phyloP scores from a whole-genome alignment of 1,140 invertebrate species.

The Zaprionus nigranus region DNA sequence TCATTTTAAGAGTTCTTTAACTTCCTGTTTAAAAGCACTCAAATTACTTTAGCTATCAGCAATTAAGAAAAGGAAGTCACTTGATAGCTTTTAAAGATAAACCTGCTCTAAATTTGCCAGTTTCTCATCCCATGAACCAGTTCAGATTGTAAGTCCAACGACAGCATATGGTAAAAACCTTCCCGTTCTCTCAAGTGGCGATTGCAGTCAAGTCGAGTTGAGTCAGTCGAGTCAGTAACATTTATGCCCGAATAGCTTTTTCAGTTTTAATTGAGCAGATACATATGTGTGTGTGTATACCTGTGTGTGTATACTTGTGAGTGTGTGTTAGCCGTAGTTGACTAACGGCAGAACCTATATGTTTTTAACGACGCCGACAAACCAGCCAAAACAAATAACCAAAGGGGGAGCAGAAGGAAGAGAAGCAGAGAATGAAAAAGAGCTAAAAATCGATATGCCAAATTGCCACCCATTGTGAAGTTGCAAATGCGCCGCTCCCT shows the following conservation, averaged over 20 bases:
- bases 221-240: constrained; percentile 10
- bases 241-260: constrained; percentile 53
- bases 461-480: constrained; percentile 47
- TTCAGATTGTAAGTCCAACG: background rate
- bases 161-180: background rate
- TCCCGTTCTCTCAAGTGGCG: background rate
- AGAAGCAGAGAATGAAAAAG: background rate
- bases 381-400: constrained; percentile 48
- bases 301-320: background rate
- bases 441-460: constrained; percentile 62
- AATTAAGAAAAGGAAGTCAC: too few species aligned
- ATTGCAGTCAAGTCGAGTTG: constrained; percentile 5
- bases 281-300: background rate
- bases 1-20: too few species aligned
- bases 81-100: background rate
- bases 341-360: constrained; percentile 27
- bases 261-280: constrained; percentile 61
- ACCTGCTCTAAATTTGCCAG: background rate
- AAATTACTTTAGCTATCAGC: too few species aligned
- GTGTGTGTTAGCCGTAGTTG: background rate
- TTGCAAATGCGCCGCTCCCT: constrained; percentile 5
- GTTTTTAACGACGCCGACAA: constrained; percentile 47
- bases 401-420: constrained; percentile 13
- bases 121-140: background rate
- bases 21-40: too few species aligned